These are phyloP conservation scores for Notolepis coatsorum DNA, from an alignment of 2,797 vertebrate genomes.

Conservation along the genomic window DNA sequence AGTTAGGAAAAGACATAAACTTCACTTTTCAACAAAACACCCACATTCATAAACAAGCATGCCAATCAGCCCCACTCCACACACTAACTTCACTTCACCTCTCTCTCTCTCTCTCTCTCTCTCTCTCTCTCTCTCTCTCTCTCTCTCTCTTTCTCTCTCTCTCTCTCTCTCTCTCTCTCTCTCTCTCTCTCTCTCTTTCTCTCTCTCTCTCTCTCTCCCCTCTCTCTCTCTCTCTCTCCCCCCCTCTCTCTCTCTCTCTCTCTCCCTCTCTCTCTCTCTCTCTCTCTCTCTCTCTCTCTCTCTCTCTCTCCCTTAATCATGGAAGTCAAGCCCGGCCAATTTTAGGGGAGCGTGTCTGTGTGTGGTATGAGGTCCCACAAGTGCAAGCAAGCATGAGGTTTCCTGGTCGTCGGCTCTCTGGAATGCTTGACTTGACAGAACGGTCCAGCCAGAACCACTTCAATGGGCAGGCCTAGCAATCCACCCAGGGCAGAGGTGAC, in stretches of 20 bases:
- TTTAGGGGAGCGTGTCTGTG: conserved; percentile 47
- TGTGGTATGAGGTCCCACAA: conserved; percentile 56
- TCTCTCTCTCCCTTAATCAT: conserved; percentile 31
- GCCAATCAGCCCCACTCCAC: conserved; percentile 10
- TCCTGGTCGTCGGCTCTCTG: conserved; percentile 61
- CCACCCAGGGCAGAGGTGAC: conserved; percentile 34
- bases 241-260: too few relatives aligned
- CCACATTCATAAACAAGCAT: conserved; percentile 64
- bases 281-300: too few relatives aligned
- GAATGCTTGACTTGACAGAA: conserved; percentile 71
- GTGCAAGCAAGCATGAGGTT: conserved; percentile 60
- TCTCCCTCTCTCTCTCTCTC: too few relatives aligned
- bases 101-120: neutral
- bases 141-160: neutral
- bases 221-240: neutral
- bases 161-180: too few relatives aligned
- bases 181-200: too few relatives aligned
- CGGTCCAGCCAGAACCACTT: conserved; percentile 60
- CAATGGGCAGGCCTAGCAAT: conserved; percentile 24
- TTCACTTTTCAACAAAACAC: conserved; percentile 61
- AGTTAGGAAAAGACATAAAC: conserved; percentile 50
- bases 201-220: neutral
- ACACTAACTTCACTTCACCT: neutral
- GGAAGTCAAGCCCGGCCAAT: conserved; percentile 33
- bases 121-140: too few relatives aligned